Conservation (phyloP, 2,888 invertebrate genomes). For the Athrips mouffetella region DNA sequence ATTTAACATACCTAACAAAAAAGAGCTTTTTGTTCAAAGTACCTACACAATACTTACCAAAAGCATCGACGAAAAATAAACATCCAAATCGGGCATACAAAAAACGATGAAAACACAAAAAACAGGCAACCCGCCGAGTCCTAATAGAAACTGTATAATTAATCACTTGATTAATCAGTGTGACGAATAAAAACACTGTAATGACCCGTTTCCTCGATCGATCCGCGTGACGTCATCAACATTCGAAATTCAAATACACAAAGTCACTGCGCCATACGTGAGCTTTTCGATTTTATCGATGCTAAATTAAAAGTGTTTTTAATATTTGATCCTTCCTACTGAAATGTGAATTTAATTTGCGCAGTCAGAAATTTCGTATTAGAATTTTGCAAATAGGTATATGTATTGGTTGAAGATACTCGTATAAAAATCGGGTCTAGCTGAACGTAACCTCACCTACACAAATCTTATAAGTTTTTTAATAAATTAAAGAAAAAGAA, state of each 20-base stretch:
- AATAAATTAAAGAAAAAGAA: too few species aligned
- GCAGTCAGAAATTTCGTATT: too few species aligned
- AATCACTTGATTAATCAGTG: slow-evolving; percentile 78
- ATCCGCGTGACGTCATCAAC: slow-evolving; percentile 72
- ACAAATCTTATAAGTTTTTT: too few species aligned
- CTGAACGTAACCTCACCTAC: too few species aligned
- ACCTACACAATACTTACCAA: too few species aligned
- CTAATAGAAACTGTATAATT: slow-evolving; percentile 73
- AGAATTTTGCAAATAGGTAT: too few species aligned
- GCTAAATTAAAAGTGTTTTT: slow-evolving; percentile 2
- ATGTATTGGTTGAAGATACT: too few species aligned
- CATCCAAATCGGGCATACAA: slow-evolving; percentile 22
- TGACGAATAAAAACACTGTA: slow-evolving; percentile 77
- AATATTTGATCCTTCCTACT: not conserved
- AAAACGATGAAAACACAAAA: slow-evolving; percentile 38
- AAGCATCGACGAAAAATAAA: slow-evolving; percentile 8
- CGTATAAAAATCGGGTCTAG: too few species aligned
- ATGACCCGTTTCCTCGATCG: slow-evolving; percentile 76
- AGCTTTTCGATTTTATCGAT: slow-evolving; percentile 47
- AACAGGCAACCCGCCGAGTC: slow-evolving; percentile 50
- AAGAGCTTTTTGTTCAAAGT: too few species aligned
- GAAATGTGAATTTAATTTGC: too few species aligned
- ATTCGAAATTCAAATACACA: slow-evolving; percentile 64
- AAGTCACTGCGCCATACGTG: slow-evolving; percentile 58
- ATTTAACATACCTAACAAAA: too few species aligned